Evolutionary conservation across 2,797 vertebrate species (phyloP).

Genomic region (Buphagus erythrorhynchus): DNA sequence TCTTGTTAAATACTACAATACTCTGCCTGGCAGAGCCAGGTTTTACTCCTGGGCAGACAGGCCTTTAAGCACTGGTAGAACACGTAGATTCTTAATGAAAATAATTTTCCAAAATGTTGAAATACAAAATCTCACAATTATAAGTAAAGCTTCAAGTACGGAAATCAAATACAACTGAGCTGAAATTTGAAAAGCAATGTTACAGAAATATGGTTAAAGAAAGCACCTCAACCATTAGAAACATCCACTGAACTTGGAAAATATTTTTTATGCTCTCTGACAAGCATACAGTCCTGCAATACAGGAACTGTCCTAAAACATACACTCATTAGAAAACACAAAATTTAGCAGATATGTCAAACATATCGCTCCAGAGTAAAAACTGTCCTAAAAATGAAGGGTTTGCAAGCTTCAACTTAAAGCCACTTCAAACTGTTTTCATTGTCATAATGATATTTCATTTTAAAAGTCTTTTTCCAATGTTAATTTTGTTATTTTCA

Average conservation of each 20-base stretch:
- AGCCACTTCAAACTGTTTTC: not conserved
- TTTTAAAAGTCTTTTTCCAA: not conserved
- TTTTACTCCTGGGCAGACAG: not conserved
- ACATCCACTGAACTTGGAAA: not conserved
- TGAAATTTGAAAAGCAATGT: not conserved
- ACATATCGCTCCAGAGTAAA: not conserved
- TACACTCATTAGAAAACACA: not conserved
- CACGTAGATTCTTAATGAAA: not conserved
- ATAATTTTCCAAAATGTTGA: not conserved
- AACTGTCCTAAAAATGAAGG: not conserved
- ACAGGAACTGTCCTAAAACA: not conserved
- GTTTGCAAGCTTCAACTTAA: not conserved
- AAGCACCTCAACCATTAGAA: not conserved
- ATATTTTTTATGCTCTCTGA: not conserved
- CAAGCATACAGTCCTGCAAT: not conserved
- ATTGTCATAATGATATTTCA: not conserved
- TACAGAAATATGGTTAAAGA: not conserved
- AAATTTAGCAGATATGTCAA: not conserved
- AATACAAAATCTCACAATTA: not conserved
- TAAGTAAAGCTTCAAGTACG: not conserved
- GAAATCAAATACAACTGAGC: not conserved
- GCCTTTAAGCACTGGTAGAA: not conserved
- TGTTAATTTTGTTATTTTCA: not conserved
- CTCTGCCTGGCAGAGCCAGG: not conserved
- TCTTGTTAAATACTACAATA: not conserved